Percentiles rank a stretch among this genome's conserved stretches.
Evolutionary conservation across 92 coral and sea anemone genomes (phyloP).

Genomic region (Meandrina meandrites): DNA sequence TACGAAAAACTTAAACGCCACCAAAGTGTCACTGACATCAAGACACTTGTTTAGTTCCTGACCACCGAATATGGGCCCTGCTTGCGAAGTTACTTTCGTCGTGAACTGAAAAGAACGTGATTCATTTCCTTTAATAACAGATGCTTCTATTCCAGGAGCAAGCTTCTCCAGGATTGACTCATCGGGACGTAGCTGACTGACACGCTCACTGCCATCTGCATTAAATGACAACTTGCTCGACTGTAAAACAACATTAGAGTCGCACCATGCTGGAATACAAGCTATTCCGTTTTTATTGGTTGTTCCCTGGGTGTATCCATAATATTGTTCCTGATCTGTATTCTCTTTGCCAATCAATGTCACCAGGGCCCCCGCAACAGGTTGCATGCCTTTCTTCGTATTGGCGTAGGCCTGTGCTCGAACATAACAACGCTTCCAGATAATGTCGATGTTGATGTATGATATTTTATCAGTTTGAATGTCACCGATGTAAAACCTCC

Average conservation of each 20-base stretch:
- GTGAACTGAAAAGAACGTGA: background rate
- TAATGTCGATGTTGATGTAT: conserved; percentile 13
- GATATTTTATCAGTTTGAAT: conserved; percentile 23
- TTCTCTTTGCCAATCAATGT: background rate
- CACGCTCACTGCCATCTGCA: background rate
- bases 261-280: conserved; percentile 26
- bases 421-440: conserved; percentile 22
- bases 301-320: background rate
- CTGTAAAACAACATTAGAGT: background rate
- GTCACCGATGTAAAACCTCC: conserved; percentile 25
- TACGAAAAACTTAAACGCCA: background rate
- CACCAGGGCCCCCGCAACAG: background rate
- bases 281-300: background rate
- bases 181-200: background rate
- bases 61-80: conserved; percentile 18
- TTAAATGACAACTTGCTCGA: background rate
- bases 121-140: background rate
- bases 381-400: background rate
- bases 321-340: conserved; percentile 5
- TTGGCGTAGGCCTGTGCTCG: background rate
- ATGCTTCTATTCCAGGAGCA: background rate
- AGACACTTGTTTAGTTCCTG: background rate
- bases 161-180: background rate
- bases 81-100: background rate
- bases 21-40: background rate